Evolutionary conservation across 37 sponge, comb jelly and placozoan species (phyloP), one percentile per base, ranked within the genome.

Genomic region (Mnemiopsis leidyi): DNA sequence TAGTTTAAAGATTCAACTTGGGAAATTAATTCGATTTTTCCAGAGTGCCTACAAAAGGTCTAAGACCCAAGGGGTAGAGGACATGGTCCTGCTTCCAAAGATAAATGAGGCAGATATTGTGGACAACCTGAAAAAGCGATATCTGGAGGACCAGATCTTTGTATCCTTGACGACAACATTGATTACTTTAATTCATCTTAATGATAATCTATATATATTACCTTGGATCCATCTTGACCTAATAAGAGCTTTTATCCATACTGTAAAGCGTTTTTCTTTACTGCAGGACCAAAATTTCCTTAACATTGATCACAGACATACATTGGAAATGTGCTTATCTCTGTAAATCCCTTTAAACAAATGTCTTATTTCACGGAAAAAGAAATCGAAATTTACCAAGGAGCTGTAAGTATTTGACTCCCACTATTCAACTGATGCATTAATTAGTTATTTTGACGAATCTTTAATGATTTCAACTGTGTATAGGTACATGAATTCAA

Each of bases 311-410:
- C 33, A 3, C 35, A 98, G 98, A 98, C 98, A 30, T 98, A 98
- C 93, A 98, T 98, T 79, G 98, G 98, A 23, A 97, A 97, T 30
- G 98, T 98, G 69, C 93, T 98, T 28, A 96, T 98, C 7, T 95
- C 98, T 21, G 95, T 98, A 68, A 98, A 98, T 90, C 98, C 98
- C 0, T 98, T 96, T 94, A 98, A 98, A 93, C 94, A 94, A 93
- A 95, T 98, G 97, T 94, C 96, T 21, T 98, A 98, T 93, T 98
- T 98, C 94, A 98, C 97, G 2, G 96, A 98, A 39, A 98, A 95
- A 76, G 98, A 98, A 71, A 76, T 98, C 0, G 96, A 98, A 82
- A 95, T 96, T 30, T 98, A 98, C 69, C 98, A 98, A 82, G 96
- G 97, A 93, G 97, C 97, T 35, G 98, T 98, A 76, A 96, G 97